Evolutionary conservation across 2,888 invertebrate species (phyloP).

Genomic region (Chalcosyrphus nemorum): DNA sequence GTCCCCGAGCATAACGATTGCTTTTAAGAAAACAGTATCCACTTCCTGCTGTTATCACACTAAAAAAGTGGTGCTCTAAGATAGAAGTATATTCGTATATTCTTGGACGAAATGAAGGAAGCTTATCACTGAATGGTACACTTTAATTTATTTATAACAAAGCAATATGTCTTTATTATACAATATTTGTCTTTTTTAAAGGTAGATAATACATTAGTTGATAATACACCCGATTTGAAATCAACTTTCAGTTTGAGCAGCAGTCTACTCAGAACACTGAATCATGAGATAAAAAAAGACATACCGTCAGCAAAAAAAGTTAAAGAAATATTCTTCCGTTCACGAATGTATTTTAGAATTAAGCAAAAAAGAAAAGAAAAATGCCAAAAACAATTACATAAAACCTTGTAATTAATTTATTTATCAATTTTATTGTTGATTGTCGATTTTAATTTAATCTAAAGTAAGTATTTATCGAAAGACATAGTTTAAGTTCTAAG

Average conservation of each 20-base stretch:
- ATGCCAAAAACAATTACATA: neutral
- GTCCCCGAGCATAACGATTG: slow-evolving; percentile 16
- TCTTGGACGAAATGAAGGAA: too few species aligned
- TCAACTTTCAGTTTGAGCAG: neutral
- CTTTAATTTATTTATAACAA: neutral
- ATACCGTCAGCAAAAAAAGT: neutral
- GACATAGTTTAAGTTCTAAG: neutral
- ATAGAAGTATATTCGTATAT: neutral
- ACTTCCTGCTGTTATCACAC: slow-evolving; percentile 10
- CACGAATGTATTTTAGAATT: too few species aligned
- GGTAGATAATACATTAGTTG: neutral
- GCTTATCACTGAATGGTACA: neutral
- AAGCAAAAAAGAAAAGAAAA: neutral
- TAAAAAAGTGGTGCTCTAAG: neutral
- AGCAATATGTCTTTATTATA: too few species aligned
- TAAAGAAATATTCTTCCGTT: neutral
- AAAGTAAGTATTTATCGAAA: too few species aligned
- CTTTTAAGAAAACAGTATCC: slow-evolving; percentile 7
- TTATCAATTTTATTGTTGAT: neutral
- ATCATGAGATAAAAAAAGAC: neutral
- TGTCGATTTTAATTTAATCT: too few species aligned
- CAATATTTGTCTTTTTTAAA: too few species aligned
- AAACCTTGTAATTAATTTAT: neutral
- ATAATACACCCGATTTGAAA: too few species aligned
- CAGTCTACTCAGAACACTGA: neutral